Base-by-base conservation (phyloP, 2,888 invertebrate genomes). In the Gymnosoma rotundatum region DNA sequence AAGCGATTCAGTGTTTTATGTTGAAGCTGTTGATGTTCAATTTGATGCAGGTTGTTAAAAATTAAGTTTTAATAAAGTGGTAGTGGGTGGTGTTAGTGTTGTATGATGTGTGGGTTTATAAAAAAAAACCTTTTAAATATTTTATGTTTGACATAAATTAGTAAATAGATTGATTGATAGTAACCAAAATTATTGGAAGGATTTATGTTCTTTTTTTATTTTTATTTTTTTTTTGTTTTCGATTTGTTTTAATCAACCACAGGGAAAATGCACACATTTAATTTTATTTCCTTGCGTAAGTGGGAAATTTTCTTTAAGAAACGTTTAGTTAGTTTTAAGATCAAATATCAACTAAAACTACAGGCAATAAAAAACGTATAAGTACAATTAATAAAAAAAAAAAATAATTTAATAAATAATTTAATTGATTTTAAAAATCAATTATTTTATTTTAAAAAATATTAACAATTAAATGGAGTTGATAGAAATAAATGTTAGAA, bases 201-300 rank as follows among this genome's bases (percentile, higher is more conserved):
- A 75, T 70, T 75, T 69, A 64, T 63, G 58, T 64, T n/a, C n/a
- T n/a, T n/a, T n/a, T 48, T 63, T 60, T 72, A 16, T 63, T 75
- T 36, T 2, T 61, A 42, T 20, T 7, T 56, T 38, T 20, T 7
- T 66, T 80, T n/a, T n/a, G n/a, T n/a, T 78, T 80, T 60, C 16
- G 38, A 80, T 79, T 80, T 50, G 18, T 60, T 78, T 54, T 72
- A 80, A 80, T 84, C 78, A 81, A 78, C 72, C 80, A 69, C 72
- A 69, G 78, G 78, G 66, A 73, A 76, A 78, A 78, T 85, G 83
- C 83, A 85, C 87, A 87, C 83, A 83, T 73, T 83, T 85, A 80
- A 78, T 85, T 87, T 85, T 86, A 86, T 82, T 85, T 87, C 86
- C 85, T 86, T 87, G 86, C 78, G 83, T 78, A 78, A 66, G 61